Base-by-base conservation (phyloP, 2,888 invertebrate species). In the Trichopria drosophilae region DNA sequence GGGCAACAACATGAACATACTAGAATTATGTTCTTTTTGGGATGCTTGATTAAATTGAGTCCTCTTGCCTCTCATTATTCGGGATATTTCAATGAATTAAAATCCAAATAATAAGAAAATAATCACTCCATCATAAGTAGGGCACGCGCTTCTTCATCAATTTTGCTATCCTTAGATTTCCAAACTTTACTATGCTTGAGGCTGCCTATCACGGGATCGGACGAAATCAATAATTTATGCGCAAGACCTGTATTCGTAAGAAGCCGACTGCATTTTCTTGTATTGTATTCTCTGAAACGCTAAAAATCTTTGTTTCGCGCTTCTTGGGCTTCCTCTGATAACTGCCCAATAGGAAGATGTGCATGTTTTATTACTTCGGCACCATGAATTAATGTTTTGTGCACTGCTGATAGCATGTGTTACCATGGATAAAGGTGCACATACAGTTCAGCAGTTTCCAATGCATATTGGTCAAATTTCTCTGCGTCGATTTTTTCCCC, bases 311-410 rank as follows among this genome's bases (percentile, higher is more conserved):
- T 58, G 31, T 62, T 59, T 24, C 55, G 18, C 7, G 58, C 28
- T 28, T 61, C 59, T 31, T 53, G 45, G 10, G 59, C 58, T 41
- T 62, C 62, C 32, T 61, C 58, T 3, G 59, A 58, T 29, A 62
- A 44, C 31, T 47, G 44, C 18, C 61, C 59, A 19, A 61, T 62
- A 9, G 58, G 60, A 9, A 63, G 22, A 12, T 56, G n/a, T 6
- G 49, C 34, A 26, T 43, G n/a, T 37, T 52, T 31, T 6, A 57
- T 53, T 22, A 51, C 35, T 20, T 28, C 13, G 28, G 48, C 26
- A 13, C 52, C 44, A 36, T 60, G 59, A 9, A 54, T 42, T 24
- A 62, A 45, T 13, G 59, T 43, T 45, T 61, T 58, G 31, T 62
- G 59, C 3, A 62, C 43, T 20, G 43, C 51, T 6, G 44, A 40